Evolutionary conservation across 2,888 invertebrate species (phyloP).

Genomic region (Matsumyia berberina): DNA sequence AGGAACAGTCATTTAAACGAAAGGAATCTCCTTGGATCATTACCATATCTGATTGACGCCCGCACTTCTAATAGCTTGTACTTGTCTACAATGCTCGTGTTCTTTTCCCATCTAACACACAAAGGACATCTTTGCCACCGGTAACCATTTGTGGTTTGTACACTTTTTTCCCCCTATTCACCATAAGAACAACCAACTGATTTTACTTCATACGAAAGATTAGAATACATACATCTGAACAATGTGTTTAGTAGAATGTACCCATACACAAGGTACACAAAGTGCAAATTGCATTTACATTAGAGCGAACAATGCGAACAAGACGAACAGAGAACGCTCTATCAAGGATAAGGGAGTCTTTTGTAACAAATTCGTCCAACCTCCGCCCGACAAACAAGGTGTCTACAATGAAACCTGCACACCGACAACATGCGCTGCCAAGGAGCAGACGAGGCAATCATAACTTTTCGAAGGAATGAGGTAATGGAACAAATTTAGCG

Average conservation of each 20-base stretch:
- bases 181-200: conserved; percentile 28
- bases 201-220: conserved; percentile 7
- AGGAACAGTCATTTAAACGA: no score
- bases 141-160: conserved; percentile 40
- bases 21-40: background rate
- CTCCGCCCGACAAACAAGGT: conserved; percentile 45
- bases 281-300: conserved; percentile 67
- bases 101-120: conserved; percentile 22
- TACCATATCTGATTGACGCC: conserved; percentile 43
- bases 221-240: conserved; percentile 46
- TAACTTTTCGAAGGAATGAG: conserved; percentile 12
- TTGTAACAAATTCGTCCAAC: background rate
- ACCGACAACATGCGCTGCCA: background rate
- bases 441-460: conserved; percentile 26
- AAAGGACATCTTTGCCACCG: conserved; percentile 38
- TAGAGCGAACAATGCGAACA: conserved; percentile 6
- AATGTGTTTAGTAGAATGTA: conserved; percentile 34
- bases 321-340: background rate
- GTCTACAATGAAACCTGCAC: conserved; percentile 39
- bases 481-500: conserved; percentile 37
- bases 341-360: background rate
- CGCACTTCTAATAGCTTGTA: conserved; percentile 36
- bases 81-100: conserved; percentile 20
- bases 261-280: conserved; percentile 10
- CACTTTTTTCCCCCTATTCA: conserved; percentile 7